Percentiles rank a stretch among this genome's conserved stretches.
phyloP scores from a whole-genome alignment of 2,797 vertebrate species.

The Selene dorsalis region DNA sequence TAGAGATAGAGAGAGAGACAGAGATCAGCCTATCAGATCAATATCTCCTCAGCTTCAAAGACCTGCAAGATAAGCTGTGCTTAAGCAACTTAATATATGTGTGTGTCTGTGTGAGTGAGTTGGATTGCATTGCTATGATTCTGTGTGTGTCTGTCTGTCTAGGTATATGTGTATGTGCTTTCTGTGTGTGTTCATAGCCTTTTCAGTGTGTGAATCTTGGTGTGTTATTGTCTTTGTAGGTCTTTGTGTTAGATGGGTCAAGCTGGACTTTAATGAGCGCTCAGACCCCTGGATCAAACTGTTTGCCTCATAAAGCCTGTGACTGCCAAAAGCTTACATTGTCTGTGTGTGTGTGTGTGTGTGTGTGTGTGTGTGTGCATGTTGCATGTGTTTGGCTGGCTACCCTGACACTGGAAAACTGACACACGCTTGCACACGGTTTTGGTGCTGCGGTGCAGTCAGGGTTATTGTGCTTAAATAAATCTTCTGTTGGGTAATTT shows the following conservation, averaged over 20 bases:
- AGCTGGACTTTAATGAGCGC: constrained; percentile 55
- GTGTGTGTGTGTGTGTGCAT: constrained; percentile 25
- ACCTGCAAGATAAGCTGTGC: constrained; percentile 43
- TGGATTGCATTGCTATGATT: not conserved
- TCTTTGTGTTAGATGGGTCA: constrained; percentile 22
- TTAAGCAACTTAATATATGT: constrained; percentile 21
- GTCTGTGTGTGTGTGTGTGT: not conserved
- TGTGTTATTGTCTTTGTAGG: constrained; percentile 10
- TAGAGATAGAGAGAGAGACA: not conserved
- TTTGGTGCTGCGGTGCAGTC: constrained; percentile 25
- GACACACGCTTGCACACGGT: not conserved
- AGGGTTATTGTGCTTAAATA: constrained; percentile 54
- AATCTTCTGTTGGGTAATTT: constrained; percentile 60
- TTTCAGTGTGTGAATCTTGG: not conserved
- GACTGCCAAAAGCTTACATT: constrained; percentile 52
- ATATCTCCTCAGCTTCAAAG: constrained; percentile 62
- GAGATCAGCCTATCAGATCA: constrained; percentile 52
- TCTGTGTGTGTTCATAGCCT: not conserved
- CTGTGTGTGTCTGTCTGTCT: not conserved
- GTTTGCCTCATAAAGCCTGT: constrained; percentile 52
- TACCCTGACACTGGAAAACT: constrained; percentile 29
- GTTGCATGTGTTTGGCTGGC: constrained; percentile 22
- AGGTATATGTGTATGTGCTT: not conserved
- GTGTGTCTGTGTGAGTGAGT: not conserved
- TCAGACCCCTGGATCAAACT: constrained; percentile 49